Base-by-base conservation (phyloP, 2,113 vertebrate species). In the Periophthalmus modestus region DNA sequence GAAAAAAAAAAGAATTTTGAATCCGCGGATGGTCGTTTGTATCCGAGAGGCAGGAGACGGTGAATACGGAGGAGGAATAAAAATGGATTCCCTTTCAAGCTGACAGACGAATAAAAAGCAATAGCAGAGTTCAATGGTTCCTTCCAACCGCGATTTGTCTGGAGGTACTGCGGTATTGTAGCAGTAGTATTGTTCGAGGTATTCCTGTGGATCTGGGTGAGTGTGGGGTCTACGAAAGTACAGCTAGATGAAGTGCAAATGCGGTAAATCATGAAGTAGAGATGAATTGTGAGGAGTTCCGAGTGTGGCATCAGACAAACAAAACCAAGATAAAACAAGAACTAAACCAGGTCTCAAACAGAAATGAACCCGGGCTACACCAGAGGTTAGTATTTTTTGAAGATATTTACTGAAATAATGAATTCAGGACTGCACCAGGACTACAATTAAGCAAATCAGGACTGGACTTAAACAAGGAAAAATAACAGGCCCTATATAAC, bases 71-170 rank as follows among this genome's bases (percentile, higher is more conserved):
- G 43, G 62, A 71, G 18, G 48, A 55, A 78, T 39, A 72, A 78
- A 82, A 81, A 81, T 47, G 4, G 73, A 84, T 87, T 77, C 82
- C 82, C 83, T 88, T 90, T 88, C 85, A 90, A 90, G 82, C 85
- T 77, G 85, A 88, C 82, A 78, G 85, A 85, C 71, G 81, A 87
- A 85, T 85, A 82, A 85, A 86, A 85, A 5, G 86, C 81, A 85
- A 84, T 79, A 77, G 73, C 82, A 81, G 76, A 88, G 87, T 88
- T 90, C 86, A 88, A 84, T 84, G 86, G 82, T 74, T 76, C 88
- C 85, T 85, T 86, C 84, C 86, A 82, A 82, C 77, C 75, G 81
- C 79, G 83, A 85, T 89, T 87, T 88, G 86, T 89, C 59, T 34
- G 15, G 23, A 62, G 59, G 57, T 52, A 43, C 39, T 43, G 39